phyloP scores from a whole-genome alignment of 2,888 invertebrate species.

The Lasioglossum pauxillum region DNA sequence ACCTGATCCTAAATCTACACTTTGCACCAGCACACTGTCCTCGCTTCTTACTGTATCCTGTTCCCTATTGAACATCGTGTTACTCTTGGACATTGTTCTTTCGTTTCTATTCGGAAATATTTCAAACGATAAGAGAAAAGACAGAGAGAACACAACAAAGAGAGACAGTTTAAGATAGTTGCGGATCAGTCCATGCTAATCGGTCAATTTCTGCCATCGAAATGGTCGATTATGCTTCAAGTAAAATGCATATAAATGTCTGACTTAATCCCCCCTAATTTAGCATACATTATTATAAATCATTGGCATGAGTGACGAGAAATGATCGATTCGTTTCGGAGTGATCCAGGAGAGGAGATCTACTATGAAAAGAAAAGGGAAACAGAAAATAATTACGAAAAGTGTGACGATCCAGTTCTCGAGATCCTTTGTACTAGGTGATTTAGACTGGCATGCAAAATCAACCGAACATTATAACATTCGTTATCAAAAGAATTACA shows the following conservation, averaged over 20 bases:
- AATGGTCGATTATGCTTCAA: background rate
- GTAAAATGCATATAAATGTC: background rate
- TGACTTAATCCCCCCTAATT: background rate
- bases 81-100: background rate
- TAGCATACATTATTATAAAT: background rate
- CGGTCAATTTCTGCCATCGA: background rate
- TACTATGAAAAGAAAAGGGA: conserved; percentile 17
- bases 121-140: background rate
- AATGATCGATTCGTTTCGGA: background rate
- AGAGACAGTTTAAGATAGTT: background rate
- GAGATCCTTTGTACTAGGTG: conserved; percentile 63
- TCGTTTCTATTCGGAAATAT: background rate
- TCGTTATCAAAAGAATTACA: background rate
- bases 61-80: conserved; percentile 68
- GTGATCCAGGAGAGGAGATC: background rate
- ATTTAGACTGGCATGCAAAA: conserved; percentile 73
- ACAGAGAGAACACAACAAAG: background rate
- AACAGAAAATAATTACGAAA: conserved; percentile 72
- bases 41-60: conserved; percentile 82
- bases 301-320: background rate
- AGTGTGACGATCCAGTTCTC: conserved; percentile 60
- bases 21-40: conserved; percentile 84
- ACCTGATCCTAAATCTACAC: conserved; percentile 85
- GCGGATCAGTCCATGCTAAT: background rate
- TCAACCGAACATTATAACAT: conserved; percentile 45